Percentiles rank a stretch among this genome's conserved stretches.
Conservation (phyloP, 2,797 vertebrate genomes). For the Anniella stebbinsi region DNA sequence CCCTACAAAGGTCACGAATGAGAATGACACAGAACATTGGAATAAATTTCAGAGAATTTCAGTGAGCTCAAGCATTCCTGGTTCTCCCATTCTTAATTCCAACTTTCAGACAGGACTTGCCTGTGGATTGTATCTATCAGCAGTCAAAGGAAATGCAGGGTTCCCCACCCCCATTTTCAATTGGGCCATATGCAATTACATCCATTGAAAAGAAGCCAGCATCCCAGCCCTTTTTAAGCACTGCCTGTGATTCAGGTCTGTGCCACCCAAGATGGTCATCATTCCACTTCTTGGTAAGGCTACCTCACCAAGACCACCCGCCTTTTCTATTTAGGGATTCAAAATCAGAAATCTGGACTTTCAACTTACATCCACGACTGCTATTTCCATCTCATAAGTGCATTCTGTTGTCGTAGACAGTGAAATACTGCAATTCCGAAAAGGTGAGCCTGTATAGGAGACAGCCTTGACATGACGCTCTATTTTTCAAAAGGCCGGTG, state of each 20-base stretch:
- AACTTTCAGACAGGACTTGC: too few species aligned
- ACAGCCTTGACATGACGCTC: background rate
- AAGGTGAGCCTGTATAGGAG: background rate
- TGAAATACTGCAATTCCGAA: conserved; percentile 36
- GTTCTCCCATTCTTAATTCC: too few species aligned
- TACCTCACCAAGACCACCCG: too few species aligned
- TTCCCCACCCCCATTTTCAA: too few species aligned
- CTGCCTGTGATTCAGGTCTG: background rate
- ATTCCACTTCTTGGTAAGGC: background rate
- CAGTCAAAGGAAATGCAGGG: too few species aligned
- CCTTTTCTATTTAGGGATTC: background rate
- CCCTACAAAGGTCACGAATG: too few species aligned
- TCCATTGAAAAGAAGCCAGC: background rate
- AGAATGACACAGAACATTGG: too few species aligned
- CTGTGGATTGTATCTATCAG: too few species aligned
- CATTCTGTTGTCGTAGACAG: background rate
- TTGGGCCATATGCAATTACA: too few species aligned
- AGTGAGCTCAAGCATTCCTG: too few species aligned
- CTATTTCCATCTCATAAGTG: background rate
- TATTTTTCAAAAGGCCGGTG: conserved; percentile 43
- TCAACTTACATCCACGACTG: background rate
- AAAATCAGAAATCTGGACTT: conserved; percentile 18
- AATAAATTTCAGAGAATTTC: too few species aligned
- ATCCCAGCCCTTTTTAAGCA: background rate
- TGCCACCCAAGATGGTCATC: too few species aligned